Evolutionary conservation across 2,797 vertebrate species (phyloP), one percentile per base, ranked within the genome.

Genomic region (Erpetoichthys calabaricus): DNA sequence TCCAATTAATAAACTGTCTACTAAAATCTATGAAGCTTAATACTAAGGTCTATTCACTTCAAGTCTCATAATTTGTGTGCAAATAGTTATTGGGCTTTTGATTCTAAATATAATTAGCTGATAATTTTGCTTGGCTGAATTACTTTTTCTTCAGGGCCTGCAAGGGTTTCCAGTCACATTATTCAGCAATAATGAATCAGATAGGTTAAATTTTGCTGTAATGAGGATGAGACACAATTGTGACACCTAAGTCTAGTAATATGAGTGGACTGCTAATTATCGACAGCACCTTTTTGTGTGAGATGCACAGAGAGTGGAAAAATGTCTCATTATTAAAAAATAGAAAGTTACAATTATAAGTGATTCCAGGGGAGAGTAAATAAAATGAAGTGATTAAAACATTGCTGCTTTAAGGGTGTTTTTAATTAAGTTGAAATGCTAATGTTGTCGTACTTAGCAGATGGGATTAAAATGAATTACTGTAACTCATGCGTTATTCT

Each of bases 391-490:
- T 94, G 90, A 96, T 97, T 96, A 93, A 94, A 91, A 86, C 80
- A 85, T 85, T 83, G 86, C 87, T 83, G 90, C 86, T 91, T 90
- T 91, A 89, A 94, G 90, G 85, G 73, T 77, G 78, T 79, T 77
- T 85, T 92, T 97, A 97, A 98, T 98, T 97, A 98, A 97, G 92
- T 88, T 91, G 88, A 89, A 94, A 97, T 96, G 93, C 91, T 93
- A 97, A 97, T 97, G 93, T 91, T 90, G 94, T 94, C 92, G 92
- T 94, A 91, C 88, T 93, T 92, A 94, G 94, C 91, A 94, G 92
- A 97, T 94, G 89, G 92, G 93, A 93, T 93, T 95, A 90, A 91
- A 94, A 95, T 94, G 87, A 91, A 92, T 94, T 96, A 94, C 91
- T 96, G 90, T 92, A 95, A 95, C 90, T 91, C 86, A 88, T 90